Percentiles rank a stretch among this genome's conserved stretches.
These are phyloP conservation scores for Hypsopygia costalis DNA, from an alignment of 2,888 invertebrate species.

Conservation along the genomic window DNA sequence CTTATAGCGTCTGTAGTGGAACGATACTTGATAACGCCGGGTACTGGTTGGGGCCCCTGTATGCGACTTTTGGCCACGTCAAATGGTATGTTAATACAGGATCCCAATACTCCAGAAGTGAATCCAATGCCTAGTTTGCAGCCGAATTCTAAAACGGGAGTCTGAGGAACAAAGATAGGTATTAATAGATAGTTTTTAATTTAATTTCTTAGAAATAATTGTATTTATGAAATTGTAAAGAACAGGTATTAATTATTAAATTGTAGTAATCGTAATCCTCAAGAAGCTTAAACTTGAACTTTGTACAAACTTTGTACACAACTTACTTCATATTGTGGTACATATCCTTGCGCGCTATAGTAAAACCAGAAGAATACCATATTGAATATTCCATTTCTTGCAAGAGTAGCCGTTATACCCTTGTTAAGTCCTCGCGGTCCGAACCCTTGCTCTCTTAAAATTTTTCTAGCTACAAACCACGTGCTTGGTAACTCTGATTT, in stretches of 20 bases:
- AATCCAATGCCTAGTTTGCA: slow-evolving; percentile 92
- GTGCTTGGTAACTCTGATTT: slow-evolving; percentile 86
- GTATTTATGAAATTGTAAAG: too few species aligned
- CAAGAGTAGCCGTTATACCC: slow-evolving; percentile 93
- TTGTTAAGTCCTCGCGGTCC: slow-evolving; percentile 91
- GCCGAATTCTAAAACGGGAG: slow-evolving; percentile 84
- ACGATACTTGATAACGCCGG: slow-evolving; percentile 87
- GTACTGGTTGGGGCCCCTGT: slow-evolving; percentile 92
- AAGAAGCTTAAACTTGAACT: too few species aligned
- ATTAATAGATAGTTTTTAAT: too few species aligned
- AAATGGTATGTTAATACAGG: slow-evolving; percentile 95
- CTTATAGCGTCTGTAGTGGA: slow-evolving; percentile 87
- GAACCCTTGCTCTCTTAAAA: slow-evolving; percentile 87
- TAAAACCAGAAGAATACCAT: slow-evolving; percentile 98
- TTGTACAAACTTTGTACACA: too few species aligned
- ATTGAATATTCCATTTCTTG: slow-evolving; percentile 94
- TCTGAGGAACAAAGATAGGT: slow-evolving; percentile 66
- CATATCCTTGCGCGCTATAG: slow-evolving; percentile 90
- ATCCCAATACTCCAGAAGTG: slow-evolving; percentile 91
- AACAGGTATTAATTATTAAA: too few species aligned
- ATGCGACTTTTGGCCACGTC: slow-evolving; percentile 98
- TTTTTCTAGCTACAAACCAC: slow-evolving; percentile 88
- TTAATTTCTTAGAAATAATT: too few species aligned
- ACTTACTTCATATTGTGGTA: slow-evolving; percentile 83
- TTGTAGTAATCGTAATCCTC: too few species aligned